Evolutionary conservation across 1,140 invertebrate species (phyloP), one percentile per base, ranked within the genome.

Genomic region (Drosophila tani): DNA sequence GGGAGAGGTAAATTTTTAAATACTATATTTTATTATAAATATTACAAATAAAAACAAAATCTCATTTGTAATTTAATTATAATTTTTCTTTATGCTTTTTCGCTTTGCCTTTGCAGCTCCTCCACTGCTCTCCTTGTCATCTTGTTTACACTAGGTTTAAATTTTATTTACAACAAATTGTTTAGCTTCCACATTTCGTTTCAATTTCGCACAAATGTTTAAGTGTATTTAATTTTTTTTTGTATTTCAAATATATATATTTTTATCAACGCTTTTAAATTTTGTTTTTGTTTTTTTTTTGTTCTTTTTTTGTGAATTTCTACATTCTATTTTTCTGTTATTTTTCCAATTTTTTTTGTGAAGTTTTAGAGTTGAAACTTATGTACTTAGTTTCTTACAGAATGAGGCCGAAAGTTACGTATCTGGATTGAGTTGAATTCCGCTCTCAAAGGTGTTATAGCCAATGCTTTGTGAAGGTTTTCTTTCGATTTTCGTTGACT

Each of bases 1-100:
- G 0, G 5, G 21, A 41, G 3, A 7, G n/a, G 12, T 91, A 75
- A 91, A 78, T 91, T 91, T 91, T 91, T 91, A 91, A 91, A 91
- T 91, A 91, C 87, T 91, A 91, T 91, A 91, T 83, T 87, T 91
- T 91, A 91, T 91, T 91, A 91, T 91, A 91, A 91, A 91, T 90
- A 91, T 91, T 91, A 91, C 85, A 91, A 91, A 91, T 90, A 91
- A 86, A 91, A 91, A 91, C 90, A 91, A 91, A 91, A 91, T 91
- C 84, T 91, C 88, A 85, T 85, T 91, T 91, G 90, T 91, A 91
- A 85, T 91, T 91, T 86, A 79, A 82, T 84, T 80, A 81, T 88
- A 88, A 73, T 87, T 79, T 83, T 87, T 73, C 69, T 58, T 73
- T 85, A 81, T 91, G 82, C 73, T 79, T 80, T 80, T 68, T 50